phyloP scores from a whole-genome alignment of 2,888 invertebrate species.

The Adineta ricciae region DNA sequence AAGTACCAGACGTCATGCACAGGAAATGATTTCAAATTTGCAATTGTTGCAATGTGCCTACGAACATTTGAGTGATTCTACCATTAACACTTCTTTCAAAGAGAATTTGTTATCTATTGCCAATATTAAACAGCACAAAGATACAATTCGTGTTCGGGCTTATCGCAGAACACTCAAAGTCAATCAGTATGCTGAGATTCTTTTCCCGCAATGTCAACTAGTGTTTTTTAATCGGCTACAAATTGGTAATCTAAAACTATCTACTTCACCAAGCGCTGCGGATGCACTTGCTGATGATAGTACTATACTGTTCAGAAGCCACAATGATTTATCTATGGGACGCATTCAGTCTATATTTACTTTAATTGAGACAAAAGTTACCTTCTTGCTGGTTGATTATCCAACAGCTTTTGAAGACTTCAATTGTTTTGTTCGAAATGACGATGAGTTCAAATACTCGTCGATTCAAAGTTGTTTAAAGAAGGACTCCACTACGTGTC shows the following conservation, averaged over 20 bases:
- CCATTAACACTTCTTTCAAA: not conserved
- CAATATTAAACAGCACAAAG: not conserved
- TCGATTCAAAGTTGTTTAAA: not conserved
- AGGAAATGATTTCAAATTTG: not conserved
- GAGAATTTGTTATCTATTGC: not conserved
- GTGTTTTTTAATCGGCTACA: not conserved
- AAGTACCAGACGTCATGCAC: not conserved
- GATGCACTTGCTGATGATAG: not conserved
- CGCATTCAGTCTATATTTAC: not conserved
- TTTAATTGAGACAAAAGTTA: not conserved
- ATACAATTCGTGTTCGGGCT: not conserved
- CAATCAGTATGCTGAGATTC: not conserved
- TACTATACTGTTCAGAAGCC: not conserved
- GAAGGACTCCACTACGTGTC: not conserved
- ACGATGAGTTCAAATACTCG: not conserved
- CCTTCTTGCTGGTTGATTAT: not conserved
- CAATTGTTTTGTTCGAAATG: not conserved
- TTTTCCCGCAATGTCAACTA: not conserved
- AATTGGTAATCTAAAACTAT: not conserved
- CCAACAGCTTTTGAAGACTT: not conserved
- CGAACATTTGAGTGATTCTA: not conserved
- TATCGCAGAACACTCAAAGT: not conserved
- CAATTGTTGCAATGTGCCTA: not conserved
- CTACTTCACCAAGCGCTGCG: not conserved
- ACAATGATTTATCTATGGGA: not conserved